Evolutionary conservation across 1,140 invertebrate genomes (phyloP), one percentile per base, ranked within the genome.

Genomic region (Calephelis virginiensis): DNA sequence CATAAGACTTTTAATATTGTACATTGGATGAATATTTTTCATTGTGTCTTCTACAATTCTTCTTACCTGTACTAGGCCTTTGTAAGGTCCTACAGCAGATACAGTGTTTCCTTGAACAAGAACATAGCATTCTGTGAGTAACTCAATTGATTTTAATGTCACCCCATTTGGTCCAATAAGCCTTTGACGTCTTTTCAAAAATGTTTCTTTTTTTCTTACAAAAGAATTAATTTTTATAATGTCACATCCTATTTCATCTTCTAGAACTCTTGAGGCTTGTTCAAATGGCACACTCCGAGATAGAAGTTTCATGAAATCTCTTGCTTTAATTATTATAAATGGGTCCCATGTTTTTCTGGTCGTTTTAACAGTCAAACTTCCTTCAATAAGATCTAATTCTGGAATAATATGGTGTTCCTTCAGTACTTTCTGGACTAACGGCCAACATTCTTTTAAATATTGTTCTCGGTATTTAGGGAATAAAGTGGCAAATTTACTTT

Each of bases 21-120:
- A 99, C 83, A 99, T 98, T n/a, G 99, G 99, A 93, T 99, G 99
- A 68, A 99, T 95, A 86, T 99, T 99, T 81, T 98, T 98, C 98
- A 99, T 99, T 4, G 97, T 99, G 77, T 99, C 98, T 83, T 97
- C 95, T 7, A 98, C 97, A 78, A 99, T 97, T 81, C 96, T 94
- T 70, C 98, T 91, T 0, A 98, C 97, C 88, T 99, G 97, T 76
- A 97, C 95, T 6, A 99, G 89, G 11, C 99, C 99, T 92, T 96
- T 97, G 81, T 99, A 97, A 28, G 98, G 98, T 0, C 99, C 99
- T 12, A 99, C 92, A 5, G 97, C 97, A 13, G 98, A 94, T 0
- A 99, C 99, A n/a, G 99, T 99, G 78, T 98, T 97, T 4, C 99
- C 99, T 91, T 99, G 98, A 5, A 99, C 98, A 14, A 99, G 91